Percentiles rank a stretch among this genome's conserved stretches.
Evolutionary conservation across 2,113 vertebrate genomes (phyloP).

Genomic region (Collichthys lucidus): DNA sequence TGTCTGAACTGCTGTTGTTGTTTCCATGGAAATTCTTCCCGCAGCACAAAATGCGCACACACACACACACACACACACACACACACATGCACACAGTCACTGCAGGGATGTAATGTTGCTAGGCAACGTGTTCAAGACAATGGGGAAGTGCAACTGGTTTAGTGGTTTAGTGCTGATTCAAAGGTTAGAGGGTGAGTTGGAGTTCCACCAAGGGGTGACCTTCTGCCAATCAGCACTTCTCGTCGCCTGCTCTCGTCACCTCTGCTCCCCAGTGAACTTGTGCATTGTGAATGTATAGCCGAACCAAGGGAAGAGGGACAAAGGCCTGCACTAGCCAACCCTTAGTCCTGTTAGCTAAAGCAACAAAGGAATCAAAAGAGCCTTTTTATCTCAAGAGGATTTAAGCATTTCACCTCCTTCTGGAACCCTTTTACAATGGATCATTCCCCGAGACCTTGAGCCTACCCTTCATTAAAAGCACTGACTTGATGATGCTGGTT

Average conservation of each 20-base stretch:
- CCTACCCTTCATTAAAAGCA: slow-evolving; percentile 26
- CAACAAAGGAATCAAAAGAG: slow-evolving; percentile 62
- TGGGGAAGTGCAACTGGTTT: slow-evolving; percentile 65
- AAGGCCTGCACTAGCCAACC: slow-evolving; percentile 42
- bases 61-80: no score
- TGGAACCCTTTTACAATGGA: slow-evolving; percentile 33
- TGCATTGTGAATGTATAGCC: slow-evolving; percentile 31
- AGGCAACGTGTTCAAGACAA: slow-evolving; percentile 73
- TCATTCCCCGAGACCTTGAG: slow-evolving; percentile 47
- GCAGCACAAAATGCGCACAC: slow-evolving; percentile 49
- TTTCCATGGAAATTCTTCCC: slow-evolving; percentile 77
- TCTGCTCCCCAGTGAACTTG: slow-evolving; percentile 43
- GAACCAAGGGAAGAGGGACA: slow-evolving; percentile 38
- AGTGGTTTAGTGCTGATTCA: slow-evolving; percentile 66
- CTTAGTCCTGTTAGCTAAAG: slow-evolving; percentile 44
- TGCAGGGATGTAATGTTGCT: slow-evolving; percentile 75
- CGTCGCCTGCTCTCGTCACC: slow-evolving; percentile 12
- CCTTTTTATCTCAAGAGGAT: slow-evolving; percentile 44
- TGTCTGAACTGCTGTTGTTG: slow-evolving; percentile 47
- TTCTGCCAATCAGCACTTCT: slow-evolving; percentile 15
- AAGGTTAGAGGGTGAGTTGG: slow-evolving; percentile 68
- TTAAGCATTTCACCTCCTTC: slow-evolving; percentile 40
- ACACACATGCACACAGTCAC: slow-evolving; percentile 22
- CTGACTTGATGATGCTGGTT: slow-evolving; percentile 10
- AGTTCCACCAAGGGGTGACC: slow-evolving; percentile 47